Evolutionary conservation across 2,888 invertebrate genomes (phyloP), one percentile per base, ranked within the genome.

Genomic region (Cheilosia pagana): DNA sequence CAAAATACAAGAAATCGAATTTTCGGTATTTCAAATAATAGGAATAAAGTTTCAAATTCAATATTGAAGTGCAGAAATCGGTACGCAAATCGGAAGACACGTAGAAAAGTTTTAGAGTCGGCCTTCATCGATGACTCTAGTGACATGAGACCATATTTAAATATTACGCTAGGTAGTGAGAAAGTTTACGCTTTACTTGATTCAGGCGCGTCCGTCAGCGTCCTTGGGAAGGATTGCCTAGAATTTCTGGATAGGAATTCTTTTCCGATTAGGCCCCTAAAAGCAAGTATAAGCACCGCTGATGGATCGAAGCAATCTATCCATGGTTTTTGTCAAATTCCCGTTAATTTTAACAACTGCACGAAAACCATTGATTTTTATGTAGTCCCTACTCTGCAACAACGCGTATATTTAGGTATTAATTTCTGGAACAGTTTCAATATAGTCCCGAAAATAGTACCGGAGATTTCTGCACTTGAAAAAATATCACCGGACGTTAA

Each of bases 191-290:
- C 28, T 28, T 28, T 28, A 28, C 28, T 28, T 28, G 28, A 28
- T 39, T 39, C 50, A 25, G 14, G 65, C 35, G 52, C 65, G 3
- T n/a, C n/a, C 14, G 65, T 65, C 3, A 65, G 65, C 39, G 65
- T 39, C 1, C 52, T 65, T 4, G 65, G 50, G 16, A 65, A 39
- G 3, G 10, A 39, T 23, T 39, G 48, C 19, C 31, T 63, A 4
- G 7, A 39, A 1, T n/a, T 63, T n/a, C 14, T 63, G 1, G 14
- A 63, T 21, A 8, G 50, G 1, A 63, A 63, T 39, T n/a, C 50
- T n/a, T 39, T 65, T 52, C n/a, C 23, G 8, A 39, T 35, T 7
- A 65, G 23, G 10, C 39, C 39, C 2, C 7, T 39, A 12, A 39
- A 39, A 39, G 10, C 39, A 12, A 39, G 39, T 12, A 12, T 39